Evolutionary conservation across 1,140 invertebrate genomes (phyloP), one percentile per base, ranked within the genome.

Genomic region (Euglossa dilemma): DNA sequence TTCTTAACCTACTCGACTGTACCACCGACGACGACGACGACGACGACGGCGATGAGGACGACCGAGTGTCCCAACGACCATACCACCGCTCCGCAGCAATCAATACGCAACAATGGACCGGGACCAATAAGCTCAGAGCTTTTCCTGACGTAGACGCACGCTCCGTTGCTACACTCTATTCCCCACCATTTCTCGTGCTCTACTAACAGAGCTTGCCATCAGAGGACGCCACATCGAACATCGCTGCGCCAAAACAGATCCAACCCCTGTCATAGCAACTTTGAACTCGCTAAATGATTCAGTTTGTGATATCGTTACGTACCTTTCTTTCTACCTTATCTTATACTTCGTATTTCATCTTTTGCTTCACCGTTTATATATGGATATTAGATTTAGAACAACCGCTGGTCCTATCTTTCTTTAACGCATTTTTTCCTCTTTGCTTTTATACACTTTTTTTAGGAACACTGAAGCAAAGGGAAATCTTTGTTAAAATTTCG

Each of bases 101-200:
- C 94, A 94, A 94, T 94, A 94, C 93, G 93, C 93, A 92, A 94
- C 93, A 93, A 94, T 93, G 92, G 91, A 93, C 93, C 89, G 91
- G 92, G 92, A 94, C 94, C 94, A 94, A 94, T 94, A 93, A 94
- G 93, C 93, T 93, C 91, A 84, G 90, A 93, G 93, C 93, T 93
- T 93, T 93, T 90, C 91, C 91, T 91, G 92, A 92, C 92, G 91
- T 92, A 91, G 89, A 90, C 89, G 93, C 92, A 92, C 92, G 93
- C 94, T 91, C 90, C 88, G 93, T 91, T 86, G 83, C 76, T 81
- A 71, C 59, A 71, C 45, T 69, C 54, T 43, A 50, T 43, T 61
- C 64, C 81, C 85, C 85, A 87, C 88, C 50, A 85, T 11, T 57
- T 36, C 18, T 20, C 64, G 7, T 28, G 64, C 57, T 61, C 61